Percentiles rank a stretch among this genome's conserved stretches.
Evolutionary conservation across 2,888 invertebrate species (phyloP).

Genomic region (Geotrupes spiniger): DNA sequence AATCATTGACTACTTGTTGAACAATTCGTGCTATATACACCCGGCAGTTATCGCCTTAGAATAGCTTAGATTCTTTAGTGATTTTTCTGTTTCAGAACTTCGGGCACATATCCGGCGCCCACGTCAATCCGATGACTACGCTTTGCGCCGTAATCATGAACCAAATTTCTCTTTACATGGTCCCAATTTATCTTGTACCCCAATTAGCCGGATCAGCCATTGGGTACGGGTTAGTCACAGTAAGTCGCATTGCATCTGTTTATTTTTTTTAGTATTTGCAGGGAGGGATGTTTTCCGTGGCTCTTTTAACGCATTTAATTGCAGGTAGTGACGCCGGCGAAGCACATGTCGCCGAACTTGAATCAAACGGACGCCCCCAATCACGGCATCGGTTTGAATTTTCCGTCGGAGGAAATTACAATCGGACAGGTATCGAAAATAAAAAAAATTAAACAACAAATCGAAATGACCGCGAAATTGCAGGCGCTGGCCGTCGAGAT

Average conservation of each 20-base stretch:
- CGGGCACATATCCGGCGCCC: conserved; percentile 76
- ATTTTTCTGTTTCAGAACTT: conserved; percentile 57
- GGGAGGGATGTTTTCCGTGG: too few relatives aligned
- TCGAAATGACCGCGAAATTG: too few relatives aligned
- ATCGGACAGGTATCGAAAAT: conserved; percentile 9
- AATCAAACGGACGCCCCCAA: background rate
- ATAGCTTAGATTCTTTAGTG: too few relatives aligned
- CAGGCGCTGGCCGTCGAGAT: conserved; percentile 64
- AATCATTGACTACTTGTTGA: too few relatives aligned
- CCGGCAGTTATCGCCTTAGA: too few relatives aligned
- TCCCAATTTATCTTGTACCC: conserved; percentile 58
- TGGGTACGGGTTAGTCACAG: conserved; percentile 60
- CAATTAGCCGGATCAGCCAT: conserved; percentile 64
- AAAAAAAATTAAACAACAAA: background rate
- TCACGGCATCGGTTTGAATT: conserved; percentile 19
- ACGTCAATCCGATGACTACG: conserved; percentile 74
- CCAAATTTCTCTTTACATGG: conserved; percentile 54
- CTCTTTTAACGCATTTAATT: too few relatives aligned
- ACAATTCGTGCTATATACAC: too few relatives aligned
- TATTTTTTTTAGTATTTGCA: too few relatives aligned
- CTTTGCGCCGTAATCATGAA: conserved; percentile 62
- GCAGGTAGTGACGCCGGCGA: conserved; percentile 36
- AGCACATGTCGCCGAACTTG: conserved; percentile 15
- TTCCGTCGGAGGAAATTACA: conserved; percentile 33
- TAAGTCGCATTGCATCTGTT: background rate